These are phyloP conservation scores for Venusia cambrica DNA, from an alignment of 2,888 invertebrate genomes.

Conservation along the genomic window DNA sequence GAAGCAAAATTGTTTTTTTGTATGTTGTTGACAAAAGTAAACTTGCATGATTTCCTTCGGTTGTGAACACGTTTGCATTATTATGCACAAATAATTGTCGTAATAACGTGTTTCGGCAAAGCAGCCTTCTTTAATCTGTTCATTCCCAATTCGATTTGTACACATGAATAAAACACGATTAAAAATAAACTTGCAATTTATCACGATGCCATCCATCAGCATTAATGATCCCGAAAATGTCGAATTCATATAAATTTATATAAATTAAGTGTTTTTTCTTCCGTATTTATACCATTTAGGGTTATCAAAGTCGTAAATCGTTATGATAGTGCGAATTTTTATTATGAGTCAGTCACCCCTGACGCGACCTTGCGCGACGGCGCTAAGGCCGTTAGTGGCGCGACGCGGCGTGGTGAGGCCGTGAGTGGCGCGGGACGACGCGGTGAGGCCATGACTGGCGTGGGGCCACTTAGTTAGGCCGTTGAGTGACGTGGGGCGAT, in stretches of 20 bases:
- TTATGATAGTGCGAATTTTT: constrained; percentile 59
- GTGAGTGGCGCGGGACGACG: no score
- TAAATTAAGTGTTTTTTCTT: constrained; percentile 44
- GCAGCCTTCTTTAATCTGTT: no score
- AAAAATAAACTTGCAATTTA: constrained; percentile 29
- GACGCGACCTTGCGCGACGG: constrained; percentile 27
- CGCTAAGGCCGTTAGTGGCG: constrained; percentile 43
- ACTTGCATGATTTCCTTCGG: no score
- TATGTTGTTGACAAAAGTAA: no score
- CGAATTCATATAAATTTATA: no score
- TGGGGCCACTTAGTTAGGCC: no score
- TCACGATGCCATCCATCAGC: constrained; percentile 39
- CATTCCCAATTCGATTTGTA: constrained; percentile 26
- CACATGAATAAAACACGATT: constrained; percentile 21
- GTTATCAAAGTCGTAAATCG: constrained; percentile 57
- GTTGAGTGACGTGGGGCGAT: no score
- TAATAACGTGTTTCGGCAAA: no score
- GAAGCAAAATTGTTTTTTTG: no score
- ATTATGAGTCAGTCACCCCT: constrained; percentile 65
- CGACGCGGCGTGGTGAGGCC: constrained; percentile 47
- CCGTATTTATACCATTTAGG: constrained; percentile 51
- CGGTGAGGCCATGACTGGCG: no score
- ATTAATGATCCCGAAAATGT: constrained; percentile 32
- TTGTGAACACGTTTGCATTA: no score
- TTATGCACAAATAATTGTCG: no score